Percentiles rank a stretch among this genome's conserved stretches.
Conservation (phyloP, 64 coral and sea anemone species). For the Dendronephthya gigantea region DNA sequence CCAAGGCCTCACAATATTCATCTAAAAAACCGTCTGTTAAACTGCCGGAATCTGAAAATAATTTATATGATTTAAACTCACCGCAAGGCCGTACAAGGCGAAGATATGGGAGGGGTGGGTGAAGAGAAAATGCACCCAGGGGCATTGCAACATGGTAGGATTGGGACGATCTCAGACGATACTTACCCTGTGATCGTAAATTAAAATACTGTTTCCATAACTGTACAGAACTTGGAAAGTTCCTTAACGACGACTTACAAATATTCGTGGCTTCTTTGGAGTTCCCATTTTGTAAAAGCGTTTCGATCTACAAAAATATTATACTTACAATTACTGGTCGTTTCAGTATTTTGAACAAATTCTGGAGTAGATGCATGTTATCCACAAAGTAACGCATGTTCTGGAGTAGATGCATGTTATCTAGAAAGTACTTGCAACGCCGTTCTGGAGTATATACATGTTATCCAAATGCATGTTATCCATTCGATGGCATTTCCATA, state of each 20-base stretch:
- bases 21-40: neutral
- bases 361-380: no score
- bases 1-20: neutral
- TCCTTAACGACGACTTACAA: conserved; percentile 26
- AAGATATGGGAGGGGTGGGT: no score
- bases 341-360: neutral
- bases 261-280: conserved; percentile 25
- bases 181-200: conserved; percentile 30
- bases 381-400: no score
- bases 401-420: no score
- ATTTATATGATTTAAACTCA: no score
- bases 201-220: conserved; percentile 53
- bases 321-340: neutral
- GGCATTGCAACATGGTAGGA: no score
- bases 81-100: no score
- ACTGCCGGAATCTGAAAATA: neutral
- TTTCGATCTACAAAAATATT: conserved; percentile 23
- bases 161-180: no score
- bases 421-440: no score
- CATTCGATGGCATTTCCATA: no score
- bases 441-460: no score
- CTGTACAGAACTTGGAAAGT: conserved; percentile 21
- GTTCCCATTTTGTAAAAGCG: conserved; percentile 34
- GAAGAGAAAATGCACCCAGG: no score
- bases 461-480: neutral